These are phyloP conservation scores for Microctenopoma lineatum DNA, from an alignment of 2,797 vertebrate species.

Conservation along the genomic window DNA sequence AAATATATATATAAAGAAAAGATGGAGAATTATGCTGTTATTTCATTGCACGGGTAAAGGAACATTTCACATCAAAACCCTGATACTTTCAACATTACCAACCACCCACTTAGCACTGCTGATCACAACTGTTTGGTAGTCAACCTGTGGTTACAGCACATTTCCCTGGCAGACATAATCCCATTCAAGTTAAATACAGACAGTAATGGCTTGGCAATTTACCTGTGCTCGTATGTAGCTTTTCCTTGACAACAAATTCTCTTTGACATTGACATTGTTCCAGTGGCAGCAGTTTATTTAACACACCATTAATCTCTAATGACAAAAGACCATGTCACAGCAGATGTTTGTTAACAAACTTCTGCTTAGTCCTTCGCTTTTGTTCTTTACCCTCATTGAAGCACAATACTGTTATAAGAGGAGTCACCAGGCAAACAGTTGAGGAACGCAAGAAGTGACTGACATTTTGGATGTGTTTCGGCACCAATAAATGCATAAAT, in stretches of 20 bases:
- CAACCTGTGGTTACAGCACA: conserved; percentile 61
- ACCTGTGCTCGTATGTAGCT: conserved; percentile 62
- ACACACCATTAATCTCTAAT: conserved; percentile 83
- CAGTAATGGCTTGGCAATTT: conserved; percentile 68
- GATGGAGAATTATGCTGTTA: conserved; percentile 45
- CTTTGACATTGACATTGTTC: conserved; percentile 82
- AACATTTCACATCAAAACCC: conserved; percentile 67
- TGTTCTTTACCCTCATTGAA: conserved; percentile 74
- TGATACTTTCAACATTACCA: conserved; percentile 60
- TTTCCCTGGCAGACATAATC: conserved; percentile 55
- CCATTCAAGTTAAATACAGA: conserved; percentile 66
- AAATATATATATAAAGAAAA: conserved; percentile 25
- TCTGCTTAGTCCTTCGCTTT: conserved; percentile 61
- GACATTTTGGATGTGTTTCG: conserved; percentile 24
- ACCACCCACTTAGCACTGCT: conserved; percentile 32
- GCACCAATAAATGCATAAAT: conserved; percentile 18
- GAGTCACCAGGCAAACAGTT: conserved; percentile 43
- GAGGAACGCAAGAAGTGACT: conserved; percentile 27
- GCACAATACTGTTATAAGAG: conserved; percentile 60
- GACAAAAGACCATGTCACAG: conserved; percentile 74
- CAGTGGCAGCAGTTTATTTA: conserved; percentile 77
- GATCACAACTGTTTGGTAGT: conserved; percentile 49
- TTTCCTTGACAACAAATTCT: conserved; percentile 72
- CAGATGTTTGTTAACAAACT: conserved; percentile 85
- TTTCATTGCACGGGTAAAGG: conserved; percentile 62